These are phyloP conservation scores for Tokudaia tokunoshimensis DNA, from an alignment of 2,797 vertebrate genomes.

Conservation along the genomic window DNA sequence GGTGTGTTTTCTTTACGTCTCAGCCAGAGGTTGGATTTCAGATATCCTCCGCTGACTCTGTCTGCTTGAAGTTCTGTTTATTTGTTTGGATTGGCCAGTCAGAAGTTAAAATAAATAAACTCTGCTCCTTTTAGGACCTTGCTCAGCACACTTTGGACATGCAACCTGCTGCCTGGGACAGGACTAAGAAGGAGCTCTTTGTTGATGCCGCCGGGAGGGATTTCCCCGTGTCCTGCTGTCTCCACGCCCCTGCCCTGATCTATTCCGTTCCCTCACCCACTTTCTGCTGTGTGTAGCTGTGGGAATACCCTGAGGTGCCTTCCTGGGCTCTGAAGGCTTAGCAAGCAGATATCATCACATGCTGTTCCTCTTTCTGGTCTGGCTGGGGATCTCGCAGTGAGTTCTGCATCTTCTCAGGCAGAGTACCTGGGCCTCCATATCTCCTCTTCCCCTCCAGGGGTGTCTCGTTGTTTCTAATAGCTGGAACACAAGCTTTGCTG, in stretches of 20 bases:
- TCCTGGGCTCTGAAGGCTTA: rapidly evolving
- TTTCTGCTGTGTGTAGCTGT: not conserved
- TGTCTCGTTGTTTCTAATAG: rapidly evolving
- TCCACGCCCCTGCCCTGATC: not conserved
- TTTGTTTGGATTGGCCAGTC: slow-evolving; percentile 74
- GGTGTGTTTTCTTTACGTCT: slow-evolving; percentile 41
- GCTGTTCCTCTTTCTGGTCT: rapidly evolving
- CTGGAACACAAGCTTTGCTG: rapidly evolving
- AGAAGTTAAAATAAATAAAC: slow-evolving; percentile 53
- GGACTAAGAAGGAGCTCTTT: not conserved
- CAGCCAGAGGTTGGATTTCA: slow-evolving; percentile 70
- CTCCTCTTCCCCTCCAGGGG: rapidly evolving
- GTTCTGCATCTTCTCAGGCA: rapidly evolving
- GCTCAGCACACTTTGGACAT: not conserved
- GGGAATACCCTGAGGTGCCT: not conserved
- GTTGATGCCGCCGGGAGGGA: not conserved
- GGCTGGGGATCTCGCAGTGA: rapidly evolving
- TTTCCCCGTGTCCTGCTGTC: not conserved
- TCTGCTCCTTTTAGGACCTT: not conserved
- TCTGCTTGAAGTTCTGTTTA: slow-evolving; percentile 53
- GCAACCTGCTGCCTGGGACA: not conserved
- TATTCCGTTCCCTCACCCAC: not conserved
- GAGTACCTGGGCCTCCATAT: rapidly evolving
- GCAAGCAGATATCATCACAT: rapidly evolving
- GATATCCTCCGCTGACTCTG: slow-evolving; percentile 33